Percentiles rank a stretch among this genome's conserved stretches.
These are phyloP conservation scores for Drosophila ohnishii DNA, from an alignment of 1,140 invertebrate genomes.

Conservation along the genomic window DNA sequence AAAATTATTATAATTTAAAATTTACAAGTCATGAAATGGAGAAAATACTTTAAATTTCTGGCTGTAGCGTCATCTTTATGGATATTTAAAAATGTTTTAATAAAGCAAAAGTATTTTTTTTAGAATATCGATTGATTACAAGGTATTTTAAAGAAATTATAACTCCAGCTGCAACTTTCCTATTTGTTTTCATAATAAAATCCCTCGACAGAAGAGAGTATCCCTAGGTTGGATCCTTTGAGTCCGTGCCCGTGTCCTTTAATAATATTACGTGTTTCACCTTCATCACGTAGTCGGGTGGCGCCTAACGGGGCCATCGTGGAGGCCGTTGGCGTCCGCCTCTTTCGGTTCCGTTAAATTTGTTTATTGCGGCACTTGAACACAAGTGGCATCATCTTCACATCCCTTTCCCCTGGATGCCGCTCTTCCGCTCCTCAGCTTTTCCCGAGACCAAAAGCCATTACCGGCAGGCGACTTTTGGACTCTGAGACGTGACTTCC, in stretches of 20 bases:
- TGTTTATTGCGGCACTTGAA: slow-evolving; percentile 81
- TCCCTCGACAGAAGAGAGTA: not conserved
- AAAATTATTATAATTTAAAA: not conserved
- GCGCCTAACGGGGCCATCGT: slow-evolving; percentile 34
- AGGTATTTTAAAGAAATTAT: too few relatives aligned
- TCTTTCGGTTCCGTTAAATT: slow-evolving; percentile 63
- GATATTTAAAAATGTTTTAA: too few relatives aligned
- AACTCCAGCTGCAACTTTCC: not conserved
- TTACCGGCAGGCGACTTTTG: slow-evolving; percentile 53
- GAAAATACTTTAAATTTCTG: not conserved
- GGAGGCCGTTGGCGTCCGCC: slow-evolving; percentile 45
- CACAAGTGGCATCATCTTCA: slow-evolving; percentile 76
- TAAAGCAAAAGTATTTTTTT: too few relatives aligned
- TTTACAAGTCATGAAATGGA: not conserved
- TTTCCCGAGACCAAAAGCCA: slow-evolving; percentile 27
- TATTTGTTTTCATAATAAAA: not conserved
- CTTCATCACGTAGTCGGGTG: slow-evolving; percentile 61
- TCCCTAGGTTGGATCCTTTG: not conserved
- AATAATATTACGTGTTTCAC: slow-evolving; percentile 45
- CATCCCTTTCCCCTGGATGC: slow-evolving; percentile 12
- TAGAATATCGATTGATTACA: too few relatives aligned
- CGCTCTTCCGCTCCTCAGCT: not conserved
- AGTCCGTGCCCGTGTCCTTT: not conserved
- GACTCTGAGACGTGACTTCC: slow-evolving; percentile 64
- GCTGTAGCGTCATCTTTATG: too few relatives aligned